A percentile compares a stretch with the other conserved stretches of the same genome.
These are phyloP conservation scores for Galerucella calmariensis DNA, from an alignment of 2,888 invertebrate species.

Conservation along the genomic window DNA sequence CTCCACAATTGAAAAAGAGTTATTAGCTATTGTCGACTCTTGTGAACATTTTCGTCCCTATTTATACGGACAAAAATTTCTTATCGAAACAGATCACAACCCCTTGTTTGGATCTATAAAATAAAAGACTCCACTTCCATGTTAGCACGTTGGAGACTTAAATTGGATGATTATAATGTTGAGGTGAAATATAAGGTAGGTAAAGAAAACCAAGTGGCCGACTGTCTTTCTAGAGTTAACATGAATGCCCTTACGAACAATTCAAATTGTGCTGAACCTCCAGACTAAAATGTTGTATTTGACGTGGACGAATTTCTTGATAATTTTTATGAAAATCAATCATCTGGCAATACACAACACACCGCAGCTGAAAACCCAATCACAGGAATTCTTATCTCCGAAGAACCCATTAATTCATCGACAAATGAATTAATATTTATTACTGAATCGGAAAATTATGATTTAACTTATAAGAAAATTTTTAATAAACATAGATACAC, in stretches of 20 bases:
- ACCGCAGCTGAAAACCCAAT: constrained; percentile 3
- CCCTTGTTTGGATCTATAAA: constrained; percentile 27
- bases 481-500: constrained; percentile 18
- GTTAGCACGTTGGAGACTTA: constrained; percentile 23
- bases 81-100: constrained; percentile 44
- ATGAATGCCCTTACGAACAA: too few relatives aligned
- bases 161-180: constrained; percentile 38
- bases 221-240: too few relatives aligned
- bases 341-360: too few relatives aligned
- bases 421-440: constrained; percentile 25
- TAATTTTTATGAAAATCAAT: too few relatives aligned
- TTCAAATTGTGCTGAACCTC: too few relatives aligned
- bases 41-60: constrained; percentile 33
- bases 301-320: too few relatives aligned
- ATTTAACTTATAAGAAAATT: constrained; percentile 1
- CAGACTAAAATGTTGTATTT: too few relatives aligned
- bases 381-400: constrained; percentile 2
- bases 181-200: constrained; percentile 34
- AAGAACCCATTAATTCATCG: constrained; percentile 20
- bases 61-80: constrained; percentile 23
- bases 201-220: constrained; percentile 31
- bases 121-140: not conserved
- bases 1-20: constrained; percentile 31
- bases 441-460: not conserved
- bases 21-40: constrained; percentile 27